Percentiles rank a stretch among this genome's conserved stretches.
Conservation (phyloP, 2,797 vertebrate genomes). For the Oceanodroma leucorhoa region DNA sequence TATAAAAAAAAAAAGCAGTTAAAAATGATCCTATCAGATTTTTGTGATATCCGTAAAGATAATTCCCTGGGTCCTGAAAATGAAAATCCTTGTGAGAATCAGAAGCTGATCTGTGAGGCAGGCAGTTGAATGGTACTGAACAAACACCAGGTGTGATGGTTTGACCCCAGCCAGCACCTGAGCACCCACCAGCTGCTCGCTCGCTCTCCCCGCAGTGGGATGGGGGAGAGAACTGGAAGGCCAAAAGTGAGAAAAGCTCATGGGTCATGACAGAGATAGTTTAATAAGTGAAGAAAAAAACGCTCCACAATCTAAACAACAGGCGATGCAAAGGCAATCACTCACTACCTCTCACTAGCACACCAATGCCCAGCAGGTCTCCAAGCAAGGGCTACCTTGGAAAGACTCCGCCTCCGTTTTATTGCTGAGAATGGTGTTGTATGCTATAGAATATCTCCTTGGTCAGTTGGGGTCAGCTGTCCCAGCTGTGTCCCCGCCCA, state of each 20-base stretch:
- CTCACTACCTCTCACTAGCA: background rate
- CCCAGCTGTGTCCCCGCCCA: background rate
- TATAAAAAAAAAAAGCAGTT: background rate
- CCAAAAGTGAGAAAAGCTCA: background rate
- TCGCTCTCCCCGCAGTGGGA: accelerated
- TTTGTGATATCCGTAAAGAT: background rate
- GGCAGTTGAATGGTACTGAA: background rate
- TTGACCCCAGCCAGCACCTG: background rate
- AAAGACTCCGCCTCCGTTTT: background rate
- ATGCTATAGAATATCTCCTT: background rate
- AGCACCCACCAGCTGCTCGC: background rate
- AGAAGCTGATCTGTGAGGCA: background rate
- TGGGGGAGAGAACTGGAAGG: background rate
- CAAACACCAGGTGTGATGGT: background rate
- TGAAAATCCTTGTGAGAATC: background rate
- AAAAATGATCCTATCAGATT: background rate
- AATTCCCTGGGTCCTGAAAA: background rate
- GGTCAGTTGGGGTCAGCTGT: background rate
- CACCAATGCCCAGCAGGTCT: accelerated
- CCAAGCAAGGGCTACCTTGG: background rate
- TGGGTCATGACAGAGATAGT: background rate
- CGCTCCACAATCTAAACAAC: background rate
- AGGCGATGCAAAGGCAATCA: background rate
- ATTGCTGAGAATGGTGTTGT: background rate
- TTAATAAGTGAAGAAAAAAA: background rate